These are phyloP conservation scores for Nephila pilipes DNA, from an alignment of 1,140 invertebrate species.

Conservation along the genomic window DNA sequence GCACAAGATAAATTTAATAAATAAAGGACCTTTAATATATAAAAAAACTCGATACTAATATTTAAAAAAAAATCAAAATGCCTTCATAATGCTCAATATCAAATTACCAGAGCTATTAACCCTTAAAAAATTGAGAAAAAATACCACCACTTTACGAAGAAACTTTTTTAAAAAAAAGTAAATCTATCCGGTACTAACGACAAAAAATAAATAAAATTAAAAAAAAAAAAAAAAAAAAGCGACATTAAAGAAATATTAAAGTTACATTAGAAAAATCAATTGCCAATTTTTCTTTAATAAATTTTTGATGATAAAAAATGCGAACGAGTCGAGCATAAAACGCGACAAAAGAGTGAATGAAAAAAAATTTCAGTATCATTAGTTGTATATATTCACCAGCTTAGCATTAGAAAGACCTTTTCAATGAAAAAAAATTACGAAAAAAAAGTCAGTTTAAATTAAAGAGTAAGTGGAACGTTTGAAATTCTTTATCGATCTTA, in stretches of 20 bases:
- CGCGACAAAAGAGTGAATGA: not conserved
- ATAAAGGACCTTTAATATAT: too few species aligned
- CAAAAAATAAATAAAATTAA: not conserved
- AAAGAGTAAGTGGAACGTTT: too few species aligned
- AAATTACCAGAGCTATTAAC: too few species aligned
- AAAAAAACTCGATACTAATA: too few species aligned
- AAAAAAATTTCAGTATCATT: not conserved
- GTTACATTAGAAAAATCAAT: not conserved
- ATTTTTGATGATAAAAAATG: not conserved
- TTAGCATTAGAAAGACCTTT: too few species aligned
- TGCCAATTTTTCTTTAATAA: not conserved
- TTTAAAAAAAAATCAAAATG: too few species aligned
- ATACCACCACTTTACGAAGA: not conserved
- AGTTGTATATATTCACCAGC: not conserved
- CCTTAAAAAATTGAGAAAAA: not conserved
- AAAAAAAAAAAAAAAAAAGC: not conserved
- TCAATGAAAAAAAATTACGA: too few species aligned
- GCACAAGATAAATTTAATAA: too few species aligned
- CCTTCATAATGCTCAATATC: too few species aligned
- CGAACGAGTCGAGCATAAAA: not conserved
- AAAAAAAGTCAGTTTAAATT: too few species aligned
- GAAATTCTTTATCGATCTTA: too few species aligned
- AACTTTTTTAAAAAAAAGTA: not conserved
- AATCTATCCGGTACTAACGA: too few species aligned
- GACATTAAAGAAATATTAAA: not conserved